Evolutionary conservation across 92 coral and sea anemone species (phyloP).

Genomic region (Epizoanthus fatuus): DNA sequence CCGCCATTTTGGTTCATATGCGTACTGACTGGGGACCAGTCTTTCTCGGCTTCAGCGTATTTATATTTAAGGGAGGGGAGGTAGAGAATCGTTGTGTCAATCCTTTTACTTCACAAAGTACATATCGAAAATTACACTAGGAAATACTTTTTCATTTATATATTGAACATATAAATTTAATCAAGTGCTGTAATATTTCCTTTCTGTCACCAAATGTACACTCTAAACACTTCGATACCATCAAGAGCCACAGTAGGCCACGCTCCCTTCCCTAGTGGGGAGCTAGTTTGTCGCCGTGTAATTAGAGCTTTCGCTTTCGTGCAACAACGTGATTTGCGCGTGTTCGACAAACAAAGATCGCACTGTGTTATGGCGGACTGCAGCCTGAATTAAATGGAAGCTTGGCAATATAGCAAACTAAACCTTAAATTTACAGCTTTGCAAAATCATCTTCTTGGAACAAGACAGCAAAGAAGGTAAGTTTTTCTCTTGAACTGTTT

Average conservation of each 20-base stretch:
- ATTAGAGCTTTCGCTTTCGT: slow-evolving; percentile 3
- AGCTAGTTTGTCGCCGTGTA: not conserved
- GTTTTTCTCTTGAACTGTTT: not conserved
- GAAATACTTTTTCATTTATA: too few species aligned
- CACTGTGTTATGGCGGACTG: slow-evolving; percentile 42
- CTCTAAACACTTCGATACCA: too few species aligned
- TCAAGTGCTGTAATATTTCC: too few species aligned
- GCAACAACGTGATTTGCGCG: slow-evolving; percentile 55
- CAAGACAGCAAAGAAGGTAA: slow-evolving; percentile 50
- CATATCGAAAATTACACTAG: too few species aligned
- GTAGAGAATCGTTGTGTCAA: not conserved
- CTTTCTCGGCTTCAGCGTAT: not conserved
- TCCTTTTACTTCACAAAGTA: too few species aligned
- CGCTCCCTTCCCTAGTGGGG: slow-evolving; percentile 13
- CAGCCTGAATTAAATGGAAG: slow-evolving; percentile 39
- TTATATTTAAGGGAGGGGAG: not conserved
- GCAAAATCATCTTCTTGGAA: slow-evolving; percentile 47
- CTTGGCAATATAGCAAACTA: slow-evolving; percentile 63
- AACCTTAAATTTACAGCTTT: slow-evolving; percentile 47
- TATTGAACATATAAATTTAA: too few species aligned
- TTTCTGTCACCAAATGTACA: too few species aligned
- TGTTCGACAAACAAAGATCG: slow-evolving; percentile 48
- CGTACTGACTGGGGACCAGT: not conserved
- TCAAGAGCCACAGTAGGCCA: too few species aligned
- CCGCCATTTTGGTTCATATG: slow-evolving; percentile 24